These are phyloP conservation scores for Pocota personata DNA, from an alignment of 2,888 invertebrate genomes.

Conservation along the genomic window DNA sequence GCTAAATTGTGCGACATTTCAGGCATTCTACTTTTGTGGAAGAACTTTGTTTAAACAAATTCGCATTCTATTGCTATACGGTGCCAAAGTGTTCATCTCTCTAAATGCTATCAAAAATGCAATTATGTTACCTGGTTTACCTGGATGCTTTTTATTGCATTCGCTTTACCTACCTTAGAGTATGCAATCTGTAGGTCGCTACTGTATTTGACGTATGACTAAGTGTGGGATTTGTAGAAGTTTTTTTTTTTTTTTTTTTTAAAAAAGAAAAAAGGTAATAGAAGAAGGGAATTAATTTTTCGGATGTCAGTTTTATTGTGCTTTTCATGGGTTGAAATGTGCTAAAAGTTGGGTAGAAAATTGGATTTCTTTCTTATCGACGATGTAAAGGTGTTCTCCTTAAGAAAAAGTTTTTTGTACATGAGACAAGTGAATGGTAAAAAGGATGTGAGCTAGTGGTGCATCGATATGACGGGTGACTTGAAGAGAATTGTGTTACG, in stretches of 20 bases:
- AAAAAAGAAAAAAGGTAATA: constrained; percentile 59
- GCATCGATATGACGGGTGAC: background rate
- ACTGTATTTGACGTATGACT: constrained; percentile 70
- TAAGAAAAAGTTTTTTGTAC: background rate
- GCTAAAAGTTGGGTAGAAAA: constrained; percentile 1
- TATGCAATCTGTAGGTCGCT: constrained; percentile 62
- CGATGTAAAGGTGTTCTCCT: background rate
- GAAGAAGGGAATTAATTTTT: constrained; percentile 50
- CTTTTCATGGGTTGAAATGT: constrained; percentile 39
- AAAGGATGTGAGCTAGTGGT: background rate
- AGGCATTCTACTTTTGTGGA: constrained; percentile 28
- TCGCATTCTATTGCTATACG: constrained; percentile 28
- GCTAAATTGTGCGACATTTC: constrained; percentile 26
- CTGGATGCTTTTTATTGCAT: constrained; percentile 34
- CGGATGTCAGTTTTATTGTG: constrained; percentile 42
- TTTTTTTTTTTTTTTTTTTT: constrained; percentile 11
- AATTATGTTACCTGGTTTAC: constrained; percentile 60
- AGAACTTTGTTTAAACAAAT: constrained; percentile 15
- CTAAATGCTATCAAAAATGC: constrained; percentile 29
- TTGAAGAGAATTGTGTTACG: background rate
- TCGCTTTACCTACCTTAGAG: constrained; percentile 69
- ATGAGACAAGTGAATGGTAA: background rate
- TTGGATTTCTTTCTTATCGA: background rate
- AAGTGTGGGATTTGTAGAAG: constrained; percentile 44
- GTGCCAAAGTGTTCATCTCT: constrained; percentile 25